These are phyloP conservation scores for Heliconius hermathena DNA, from an alignment of 1,140 invertebrate species.

Conservation along the genomic window DNA sequence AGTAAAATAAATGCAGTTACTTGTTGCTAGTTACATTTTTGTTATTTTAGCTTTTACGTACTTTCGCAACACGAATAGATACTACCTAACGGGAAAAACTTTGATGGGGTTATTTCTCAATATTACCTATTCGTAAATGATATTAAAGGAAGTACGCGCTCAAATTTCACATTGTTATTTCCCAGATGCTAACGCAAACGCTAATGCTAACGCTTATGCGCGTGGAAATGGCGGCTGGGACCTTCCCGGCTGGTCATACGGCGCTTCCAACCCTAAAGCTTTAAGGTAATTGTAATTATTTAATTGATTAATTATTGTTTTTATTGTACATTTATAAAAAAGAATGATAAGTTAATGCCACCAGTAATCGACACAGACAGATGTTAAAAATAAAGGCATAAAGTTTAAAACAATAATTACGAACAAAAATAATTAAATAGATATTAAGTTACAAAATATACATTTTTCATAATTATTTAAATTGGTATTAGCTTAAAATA, in stretches of 20 bases:
- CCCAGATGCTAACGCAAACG: slow-evolving; percentile 56
- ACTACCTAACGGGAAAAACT: background rate
- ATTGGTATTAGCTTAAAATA: too few species aligned
- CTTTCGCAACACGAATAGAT: too few species aligned
- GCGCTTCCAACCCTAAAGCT: slow-evolving; percentile 51
- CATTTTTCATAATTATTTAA: too few species aligned
- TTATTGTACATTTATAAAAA: background rate
- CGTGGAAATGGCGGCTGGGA: slow-evolving; percentile 51
- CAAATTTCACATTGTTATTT: slow-evolving; percentile 34
- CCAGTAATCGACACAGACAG: too few species aligned
- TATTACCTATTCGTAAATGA: background rate
- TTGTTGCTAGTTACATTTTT: background rate
- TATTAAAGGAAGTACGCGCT: background rate
- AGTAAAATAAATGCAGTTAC: background rate
- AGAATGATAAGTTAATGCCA: too few species aligned
- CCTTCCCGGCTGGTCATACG: slow-evolving; percentile 48
- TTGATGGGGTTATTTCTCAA: background rate
- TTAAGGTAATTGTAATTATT: slow-evolving; percentile 44
- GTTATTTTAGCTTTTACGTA: too few species aligned
- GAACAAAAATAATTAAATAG: too few species aligned
- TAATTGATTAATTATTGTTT: background rate
- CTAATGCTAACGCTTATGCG: slow-evolving; percentile 48
- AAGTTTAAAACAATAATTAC: too few species aligned
- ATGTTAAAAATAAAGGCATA: too few species aligned
- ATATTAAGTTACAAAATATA: too few species aligned